Base-by-base conservation (phyloP, 2,888 invertebrate species). In the Lottia gigantea region DNA sequence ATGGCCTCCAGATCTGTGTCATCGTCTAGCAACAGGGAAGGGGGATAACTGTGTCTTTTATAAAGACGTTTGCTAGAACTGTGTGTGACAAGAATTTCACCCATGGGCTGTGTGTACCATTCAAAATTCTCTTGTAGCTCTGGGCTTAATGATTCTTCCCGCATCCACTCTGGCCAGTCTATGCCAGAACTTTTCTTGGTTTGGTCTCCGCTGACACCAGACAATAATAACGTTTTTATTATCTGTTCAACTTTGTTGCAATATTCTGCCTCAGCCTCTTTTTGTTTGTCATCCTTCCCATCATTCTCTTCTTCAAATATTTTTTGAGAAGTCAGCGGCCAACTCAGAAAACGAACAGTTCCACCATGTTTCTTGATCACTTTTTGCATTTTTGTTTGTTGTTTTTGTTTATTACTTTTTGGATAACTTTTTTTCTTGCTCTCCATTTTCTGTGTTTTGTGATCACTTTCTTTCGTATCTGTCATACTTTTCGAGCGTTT, bases 71-170 rank as follows among this genome's bases (percentile, higher is more conserved):
- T 76, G 61, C 79, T 78, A 14, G 74, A 70, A 14, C 65, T 45
- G 15, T 78, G 72, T 23, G 80, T 75, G 16, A 72, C 73, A 66
- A 78, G 78, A 25, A 83, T 75, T 8, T 72, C 76, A 64, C 82
- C 81, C 66, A 83, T 74, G 3, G 84, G 83, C 68, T 82, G 77
- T 25, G 83, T 82, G 73, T 84, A 84, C 85, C 85, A 84, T 23
- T 78, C 75, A 62, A 81, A 78, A 69, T 85, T 81, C 70, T 85
- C 84, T 26, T 78, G 77, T 2, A 82, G 74, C 64, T 82, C 82
- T 15, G 80, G 81, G 70, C 80, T 82, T 6, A 80, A 72, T 68
- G 73, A 73, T 25, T 74, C 74, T 25, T 74, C 76, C 64, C 74
- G 62, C 15, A 70, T 61, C 68, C 68, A 68, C 31, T 71, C 63